Base-by-base conservation (phyloP, 1,140 invertebrate species). In the Globodera ellingtonae region DNA sequence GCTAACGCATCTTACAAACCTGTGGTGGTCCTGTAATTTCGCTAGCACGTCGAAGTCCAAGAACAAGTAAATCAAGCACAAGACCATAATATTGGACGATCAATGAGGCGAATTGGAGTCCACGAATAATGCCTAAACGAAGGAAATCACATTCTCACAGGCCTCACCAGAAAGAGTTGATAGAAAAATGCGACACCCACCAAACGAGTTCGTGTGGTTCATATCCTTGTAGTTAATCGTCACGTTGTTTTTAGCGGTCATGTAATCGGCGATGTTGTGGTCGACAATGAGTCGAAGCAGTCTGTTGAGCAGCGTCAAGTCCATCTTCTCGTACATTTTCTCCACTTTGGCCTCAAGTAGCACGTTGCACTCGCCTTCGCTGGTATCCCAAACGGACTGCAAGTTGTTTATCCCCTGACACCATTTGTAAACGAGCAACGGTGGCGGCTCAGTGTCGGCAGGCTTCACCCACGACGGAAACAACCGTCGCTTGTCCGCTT, bases 181-280 rank as follows among this genome's bases (percentile, higher is more conserved):
- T 52, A 13, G 7, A 66, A 66, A 24, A 75, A 65, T 10, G 0
- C 6, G 35, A 72, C 13, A 21, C 21, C 10, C 24, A 77, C 97
- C 97, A 89, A 98, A 98, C 0, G 92, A 92, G 92, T 99, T 99
- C 0, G 96, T 98, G 89, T 99, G 97, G 90, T 99, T 99, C 97
- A 99, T 99, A 88, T 99, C 97, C 92, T 93, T 89, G 90, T 99
- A 99, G 91, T 98, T 99, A 78, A 99, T 98, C 44, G 98, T 95
- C 46, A 99, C 95, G 90, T 99, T 99, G 90, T 98, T 98, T 89
- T 99, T 99, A 8, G 98, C 96, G 3, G 97, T 98, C 96, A 99
- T 99, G 89, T 99, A 99, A 93, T 99, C 98, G 85, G 98, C 98
- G 89, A 99, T 99, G 89, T 99, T 99, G 90, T 99, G 98, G 91